Evolutionary conservation across 2,113 vertebrate genomes (phyloP), one percentile per base, ranked within the genome.

Genomic region (Choloepus hoffmanni): DNA sequence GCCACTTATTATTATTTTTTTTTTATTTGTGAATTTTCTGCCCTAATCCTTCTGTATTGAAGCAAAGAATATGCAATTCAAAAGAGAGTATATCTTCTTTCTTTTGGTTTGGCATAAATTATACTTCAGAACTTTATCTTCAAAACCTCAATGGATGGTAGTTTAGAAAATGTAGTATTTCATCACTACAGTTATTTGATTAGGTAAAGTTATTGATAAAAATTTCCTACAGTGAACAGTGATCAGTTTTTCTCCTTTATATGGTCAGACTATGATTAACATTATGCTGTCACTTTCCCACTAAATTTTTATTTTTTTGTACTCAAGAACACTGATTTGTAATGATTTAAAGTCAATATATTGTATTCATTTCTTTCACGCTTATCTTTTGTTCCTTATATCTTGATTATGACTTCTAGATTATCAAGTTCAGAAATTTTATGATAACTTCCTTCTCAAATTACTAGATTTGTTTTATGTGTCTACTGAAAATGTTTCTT

Each of bases 191-290:
- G 48, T 95, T 48, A 68, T 91, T 94, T 85, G 82, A 89, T 70
- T 91, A 83, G 28, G 79, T 91, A 50, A 48, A 73, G 19, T 90
- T 88, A 92, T 92, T 94, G 90, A 73, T 85, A 74, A 89, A 82
- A 96, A 63, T 85, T 15, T 82, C 58, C 85, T 55, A 53, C 21
- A 45, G 24, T 72, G 60, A 86, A 50, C 40, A 43, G 40, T 67
- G 50, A 94, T 92, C 81, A 77, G 0, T 73, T 92, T 85, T 63
- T 86, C 93, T 60, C 43, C 53, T 87, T 87, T 48, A 15, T 92
- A 18, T 62, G 50, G 67, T 11, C 40, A 78, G 13, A 43, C 45
- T 79, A 16, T 90, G 62, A 82, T 83, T 63, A 65, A 50, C 85
- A 74, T 19, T 58, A 24, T 53, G 36, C 48, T 94, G 65, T 93